These are phyloP conservation scores for Ceuthmochares aereus DNA, from an alignment of 2,113 vertebrate genomes.

Conservation along the genomic window DNA sequence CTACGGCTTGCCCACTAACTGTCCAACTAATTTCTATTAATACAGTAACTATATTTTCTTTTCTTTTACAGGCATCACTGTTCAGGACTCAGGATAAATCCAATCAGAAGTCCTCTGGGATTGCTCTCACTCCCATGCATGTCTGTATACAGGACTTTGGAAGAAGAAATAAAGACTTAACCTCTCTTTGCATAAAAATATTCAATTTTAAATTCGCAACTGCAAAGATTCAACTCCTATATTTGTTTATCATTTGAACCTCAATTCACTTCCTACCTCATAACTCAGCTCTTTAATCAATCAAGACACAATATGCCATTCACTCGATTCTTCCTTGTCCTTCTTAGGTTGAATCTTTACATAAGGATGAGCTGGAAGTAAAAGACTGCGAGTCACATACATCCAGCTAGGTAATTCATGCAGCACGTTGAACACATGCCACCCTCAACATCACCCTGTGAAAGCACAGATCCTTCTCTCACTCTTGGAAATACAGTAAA, in stretches of 20 bases:
- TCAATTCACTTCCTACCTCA: background rate
- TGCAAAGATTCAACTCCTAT: background rate
- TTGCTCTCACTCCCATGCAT: background rate
- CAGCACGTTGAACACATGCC: accelerated
- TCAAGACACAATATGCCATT: background rate
- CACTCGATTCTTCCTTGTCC: background rate
- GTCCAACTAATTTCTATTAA: background rate
- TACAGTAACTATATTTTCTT: background rate
- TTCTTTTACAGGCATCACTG: background rate
- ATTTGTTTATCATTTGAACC: background rate
- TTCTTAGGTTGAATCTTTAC: background rate
- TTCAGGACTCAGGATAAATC: background rate
- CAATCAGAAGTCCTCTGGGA: background rate
- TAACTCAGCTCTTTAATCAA: background rate
- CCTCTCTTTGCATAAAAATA: background rate
- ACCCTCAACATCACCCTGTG: background rate
- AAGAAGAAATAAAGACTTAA: background rate
- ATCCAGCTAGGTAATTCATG: background rate
- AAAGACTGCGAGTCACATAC: background rate
- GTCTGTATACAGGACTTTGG: background rate
- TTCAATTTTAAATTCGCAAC: background rate
- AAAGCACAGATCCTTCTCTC: background rate
- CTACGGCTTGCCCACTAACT: background rate
- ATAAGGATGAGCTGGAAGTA: background rate
- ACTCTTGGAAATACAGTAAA: background rate